Base-by-base conservation (phyloP, 2,113 vertebrate genomes). In the Egretta garzetta region DNA sequence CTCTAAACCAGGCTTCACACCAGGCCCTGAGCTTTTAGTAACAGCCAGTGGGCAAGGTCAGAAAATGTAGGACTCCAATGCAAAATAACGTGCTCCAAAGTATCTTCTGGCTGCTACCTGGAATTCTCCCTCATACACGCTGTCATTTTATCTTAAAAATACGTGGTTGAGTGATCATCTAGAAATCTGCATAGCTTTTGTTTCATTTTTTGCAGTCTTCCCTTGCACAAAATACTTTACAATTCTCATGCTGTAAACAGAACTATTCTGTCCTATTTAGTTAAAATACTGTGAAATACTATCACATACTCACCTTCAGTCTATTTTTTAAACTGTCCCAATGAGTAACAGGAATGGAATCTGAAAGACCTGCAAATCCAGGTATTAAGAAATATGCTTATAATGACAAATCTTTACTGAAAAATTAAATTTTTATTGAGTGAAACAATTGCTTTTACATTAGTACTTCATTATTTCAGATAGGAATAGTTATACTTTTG, bases 341-440 rank as follows among this genome's bases (percentile, higher is more conserved):
- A 4, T 56, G 60, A 75, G 27, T 37, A 92, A 56, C 28, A 70
- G 39, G 58, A 84, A 85, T 23, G 35, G 90, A 90, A 93, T 67
- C 45, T 74, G 82, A 93, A 90, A 93, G 82, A 59, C 8, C 6
- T 90, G 62, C 23, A 90, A 80, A 75, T 22, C 22, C 50, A 80
- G 56, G 60, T 59, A 68, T 80, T 58, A 91, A 94, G 73, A 93
- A 97, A 82, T 73, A 91, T 22, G 62, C 41, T 91, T 66, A 49
- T 41, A 26, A 50, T 82, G 95, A 90, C 70, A 91, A 89, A 86
- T 58, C 45, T 85, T 87, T 93, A 93, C 84, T 91, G 95, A 89
- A 97, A 97, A 97, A 93, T 91, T 89, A 87, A 45, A 15, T 59
- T 94, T 95, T 97, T 97, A 96, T 95, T 96, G 93, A 76, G n/a